phyloP scores from a whole-genome alignment of 2,113 vertebrate species.

The Corvus moneduloides region DNA sequence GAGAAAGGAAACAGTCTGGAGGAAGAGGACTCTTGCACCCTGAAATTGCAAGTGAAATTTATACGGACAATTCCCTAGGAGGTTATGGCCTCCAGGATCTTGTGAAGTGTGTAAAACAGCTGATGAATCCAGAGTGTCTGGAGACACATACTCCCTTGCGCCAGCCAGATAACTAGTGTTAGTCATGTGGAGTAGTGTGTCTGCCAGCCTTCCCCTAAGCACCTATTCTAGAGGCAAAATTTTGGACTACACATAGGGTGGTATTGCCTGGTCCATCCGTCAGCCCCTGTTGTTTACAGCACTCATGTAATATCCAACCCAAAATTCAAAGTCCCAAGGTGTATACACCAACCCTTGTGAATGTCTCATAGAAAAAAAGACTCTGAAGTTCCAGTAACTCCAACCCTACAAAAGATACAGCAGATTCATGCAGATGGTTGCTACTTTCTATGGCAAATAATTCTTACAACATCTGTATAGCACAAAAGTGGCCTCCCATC shows the following conservation, averaged over 20 bases:
- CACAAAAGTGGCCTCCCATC: neutral
- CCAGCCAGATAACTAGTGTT: neutral
- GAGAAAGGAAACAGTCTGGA: neutral
- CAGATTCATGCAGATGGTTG: neutral
- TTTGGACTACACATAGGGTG: neutral
- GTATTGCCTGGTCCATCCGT: too few relatives aligned
- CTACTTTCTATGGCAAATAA: neutral
- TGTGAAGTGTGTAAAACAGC: neutral
- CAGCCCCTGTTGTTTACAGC: rapidly evolving
- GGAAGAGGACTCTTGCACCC: neutral
- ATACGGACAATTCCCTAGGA: rapidly evolving
- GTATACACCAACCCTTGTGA: neutral
- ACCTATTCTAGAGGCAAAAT: neutral
- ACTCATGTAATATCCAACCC: neutral
- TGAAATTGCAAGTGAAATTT: neutral
- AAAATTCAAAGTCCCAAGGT: neutral
- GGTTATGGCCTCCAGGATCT: neutral
- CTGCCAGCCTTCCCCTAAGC: neutral
- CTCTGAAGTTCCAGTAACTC: neutral
- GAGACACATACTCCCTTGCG: neutral
- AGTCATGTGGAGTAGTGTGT: neutral
- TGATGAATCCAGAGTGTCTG: neutral
- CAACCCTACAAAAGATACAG: neutral
- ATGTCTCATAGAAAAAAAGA: neutral
- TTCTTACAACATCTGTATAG: neutral